Evolutionary conservation across 1,140 invertebrate genomes (phyloP), one percentile per base, ranked within the genome.

Genomic region (Pogonomyrmex barbatus): DNA sequence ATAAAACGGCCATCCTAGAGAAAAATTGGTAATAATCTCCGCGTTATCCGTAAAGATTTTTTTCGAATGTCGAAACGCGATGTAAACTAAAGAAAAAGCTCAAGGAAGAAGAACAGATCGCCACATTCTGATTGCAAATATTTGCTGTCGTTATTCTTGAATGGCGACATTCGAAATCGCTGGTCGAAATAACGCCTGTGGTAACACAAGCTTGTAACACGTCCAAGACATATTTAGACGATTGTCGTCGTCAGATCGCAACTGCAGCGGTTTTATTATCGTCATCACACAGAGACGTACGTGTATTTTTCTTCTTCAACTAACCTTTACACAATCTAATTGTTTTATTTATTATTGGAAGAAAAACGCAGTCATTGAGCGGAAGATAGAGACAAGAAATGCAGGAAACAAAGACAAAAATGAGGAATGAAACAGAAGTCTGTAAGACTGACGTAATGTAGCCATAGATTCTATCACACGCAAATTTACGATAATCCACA

Each of bases 211-310:
- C 14, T 89, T 87, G 85, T 62, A 56, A 81, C 68, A 56, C 45
- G 47, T 89, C 88, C 89, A 90, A 87, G 87, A 90, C 81, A 62
- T 89, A 89, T 89, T 90, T 90, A 89, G 85, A 89, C 24, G 47
- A 81, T 89, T 56, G 42, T 36, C 67, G 65, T 62, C 52, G 77
- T 73, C 79, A 62, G 60, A 63, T 79, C 10, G 47, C 45, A 63
- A 62, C 71, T 58, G 24, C n/a, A 73, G 75, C 39, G 39, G 36
- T 47, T 14, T 47, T 42, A 30, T 70, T 81, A 33, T 56, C 17
- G 14, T 4, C 6, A 10, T 85, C 52, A 58, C 85, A 73, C 39
- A 73, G 36, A n/a, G 47, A 88, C 39, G n/a, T 30, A 60, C 39
- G 30, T 75, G 24, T 68, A 75, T 24, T 60, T 85, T 62, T 45